Conservation (phyloP, 2,113 vertebrate species). For the Plectropomus leopardus region DNA sequence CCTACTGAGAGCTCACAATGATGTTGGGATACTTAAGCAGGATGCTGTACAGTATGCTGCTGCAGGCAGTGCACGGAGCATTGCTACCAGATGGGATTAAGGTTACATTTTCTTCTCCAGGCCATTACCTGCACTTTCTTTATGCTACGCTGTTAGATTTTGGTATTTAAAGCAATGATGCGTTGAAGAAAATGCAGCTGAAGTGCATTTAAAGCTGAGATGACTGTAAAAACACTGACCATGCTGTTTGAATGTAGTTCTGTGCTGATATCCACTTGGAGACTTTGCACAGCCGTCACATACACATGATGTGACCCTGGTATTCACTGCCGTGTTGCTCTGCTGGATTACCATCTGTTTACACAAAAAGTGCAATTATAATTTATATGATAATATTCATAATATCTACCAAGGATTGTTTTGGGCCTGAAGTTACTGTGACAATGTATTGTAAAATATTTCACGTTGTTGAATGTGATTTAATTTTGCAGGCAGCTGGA, state of each 20-base stretch:
- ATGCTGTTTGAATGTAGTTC: constrained; percentile 18
- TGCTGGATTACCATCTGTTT: constrained; percentile 42
- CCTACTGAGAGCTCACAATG: constrained; percentile 14
- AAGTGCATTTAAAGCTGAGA: neutral
- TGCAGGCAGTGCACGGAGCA: neutral
- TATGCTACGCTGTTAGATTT: neutral
- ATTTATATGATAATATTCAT: constrained; percentile 24
- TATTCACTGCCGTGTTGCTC: neutral
- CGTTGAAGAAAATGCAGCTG: neutral
- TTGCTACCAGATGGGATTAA: constrained; percentile 30
- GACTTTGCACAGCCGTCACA: neutral
- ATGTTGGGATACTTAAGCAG: neutral
- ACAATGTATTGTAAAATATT: constrained; percentile 27
- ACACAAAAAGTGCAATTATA: constrained; percentile 21
- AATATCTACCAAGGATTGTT: neutral
- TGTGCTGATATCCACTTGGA: constrained; percentile 2
- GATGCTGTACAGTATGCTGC: constrained; percentile 8
- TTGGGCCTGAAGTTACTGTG: constrained; percentile 19
- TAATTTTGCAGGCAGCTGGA: constrained; percentile 60
- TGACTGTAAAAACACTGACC: neutral
- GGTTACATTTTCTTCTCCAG: constrained; percentile 11
- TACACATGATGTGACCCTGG: neutral
- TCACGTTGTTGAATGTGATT: constrained; percentile 26
- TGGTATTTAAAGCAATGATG: constrained; percentile 9
- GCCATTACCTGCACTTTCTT: constrained; percentile 29